These are phyloP conservation scores for Anoplopoma fimbria DNA, from an alignment of 2,113 vertebrate species.

Conservation along the genomic window DNA sequence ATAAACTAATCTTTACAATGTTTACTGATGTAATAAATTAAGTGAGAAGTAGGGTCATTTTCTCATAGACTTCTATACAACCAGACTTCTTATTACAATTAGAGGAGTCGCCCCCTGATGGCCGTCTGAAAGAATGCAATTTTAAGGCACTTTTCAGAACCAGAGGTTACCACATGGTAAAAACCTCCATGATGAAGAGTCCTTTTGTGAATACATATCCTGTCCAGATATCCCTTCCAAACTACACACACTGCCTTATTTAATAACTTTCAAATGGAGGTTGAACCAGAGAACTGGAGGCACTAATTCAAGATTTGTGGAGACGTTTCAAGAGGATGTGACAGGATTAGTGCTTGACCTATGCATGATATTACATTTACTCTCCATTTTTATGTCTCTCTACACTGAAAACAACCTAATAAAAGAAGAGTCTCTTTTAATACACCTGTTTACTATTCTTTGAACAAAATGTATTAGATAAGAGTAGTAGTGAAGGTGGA, in stretches of 20 bases:
- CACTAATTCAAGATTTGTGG: neutral
- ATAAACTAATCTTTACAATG: no score
- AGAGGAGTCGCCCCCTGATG: neutral
- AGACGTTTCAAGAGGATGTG: neutral
- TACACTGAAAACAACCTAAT: conserved; percentile 22
- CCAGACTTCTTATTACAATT: neutral
- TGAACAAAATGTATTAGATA: conserved; percentile 45
- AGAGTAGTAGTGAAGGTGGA: conserved; percentile 13
- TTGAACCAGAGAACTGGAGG: neutral
- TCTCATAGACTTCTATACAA: neutral
- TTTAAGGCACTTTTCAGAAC: neutral
- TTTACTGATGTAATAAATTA: no score
- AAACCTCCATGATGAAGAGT: neutral
- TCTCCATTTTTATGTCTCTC: neutral
- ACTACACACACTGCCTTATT: neutral
- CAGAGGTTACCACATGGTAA: neutral
- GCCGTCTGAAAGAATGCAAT: neutral
- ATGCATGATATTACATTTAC: neutral
- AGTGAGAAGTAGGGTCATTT: no score
- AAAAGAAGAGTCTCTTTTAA: conserved; percentile 15
- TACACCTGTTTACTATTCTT: conserved; percentile 35
- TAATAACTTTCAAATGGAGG: neutral
- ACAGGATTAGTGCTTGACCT: neutral
- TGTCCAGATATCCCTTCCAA: neutral
- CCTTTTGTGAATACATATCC: neutral